Percentiles rank a stretch among this genome's conserved stretches.
These are phyloP conservation scores for Idaea straminata DNA, from an alignment of 2,888 invertebrate species.

Conservation along the genomic window DNA sequence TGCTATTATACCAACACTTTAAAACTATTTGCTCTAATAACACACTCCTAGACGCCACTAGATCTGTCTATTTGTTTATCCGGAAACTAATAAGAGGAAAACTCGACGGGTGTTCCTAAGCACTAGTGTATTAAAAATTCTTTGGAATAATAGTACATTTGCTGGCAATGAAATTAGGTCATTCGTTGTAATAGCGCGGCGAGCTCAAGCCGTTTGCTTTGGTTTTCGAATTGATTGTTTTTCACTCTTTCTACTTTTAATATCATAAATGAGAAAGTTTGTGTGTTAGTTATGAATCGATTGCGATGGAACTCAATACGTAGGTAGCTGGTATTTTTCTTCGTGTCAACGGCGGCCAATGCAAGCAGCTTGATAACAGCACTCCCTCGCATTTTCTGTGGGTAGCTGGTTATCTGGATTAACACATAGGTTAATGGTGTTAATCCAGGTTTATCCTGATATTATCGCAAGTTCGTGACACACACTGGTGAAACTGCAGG, in stretches of 20 bases:
- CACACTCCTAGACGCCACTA: background rate
- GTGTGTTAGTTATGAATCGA: no score
- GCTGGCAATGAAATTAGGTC: background rate
- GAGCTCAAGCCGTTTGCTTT: background rate
- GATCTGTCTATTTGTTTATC: conserved; percentile 18
- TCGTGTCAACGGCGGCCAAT: no score
- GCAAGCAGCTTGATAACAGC: no score
- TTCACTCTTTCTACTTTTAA: background rate
- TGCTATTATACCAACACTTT: background rate
- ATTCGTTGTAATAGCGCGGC: background rate
- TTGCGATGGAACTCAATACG: no score
- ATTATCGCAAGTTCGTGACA: no score
- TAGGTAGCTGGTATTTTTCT: no score
- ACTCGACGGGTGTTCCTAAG: background rate
- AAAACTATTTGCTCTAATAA: background rate
- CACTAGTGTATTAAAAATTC: conserved; percentile 43
- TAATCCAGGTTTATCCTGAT: no score
- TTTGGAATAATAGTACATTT: conserved; percentile 10
- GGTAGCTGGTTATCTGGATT: no score
- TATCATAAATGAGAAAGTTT: no score
- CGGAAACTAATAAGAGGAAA: conserved; percentile 37
- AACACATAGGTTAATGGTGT: no score
- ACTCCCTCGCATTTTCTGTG: no score
- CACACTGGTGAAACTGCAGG: no score
- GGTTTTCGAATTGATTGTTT: background rate